A percentile compares a stretch with the other conserved stretches of the same genome.
Conservation (phyloP, 1,140 invertebrate genomes). For the Psix sp. region DNA sequence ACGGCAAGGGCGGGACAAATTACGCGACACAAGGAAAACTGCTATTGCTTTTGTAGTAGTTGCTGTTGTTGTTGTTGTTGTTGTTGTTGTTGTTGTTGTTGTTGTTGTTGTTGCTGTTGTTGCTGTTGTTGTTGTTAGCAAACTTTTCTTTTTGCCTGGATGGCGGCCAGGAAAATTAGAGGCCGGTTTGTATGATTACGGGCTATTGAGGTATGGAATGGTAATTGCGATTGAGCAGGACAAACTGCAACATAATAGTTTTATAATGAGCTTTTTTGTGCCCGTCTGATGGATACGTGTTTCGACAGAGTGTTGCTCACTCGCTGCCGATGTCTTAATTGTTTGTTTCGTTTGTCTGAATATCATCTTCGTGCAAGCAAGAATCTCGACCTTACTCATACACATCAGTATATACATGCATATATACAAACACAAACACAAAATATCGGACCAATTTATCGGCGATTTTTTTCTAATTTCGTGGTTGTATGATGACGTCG, state of each 20-base stretch:
- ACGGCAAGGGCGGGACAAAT: constrained; percentile 31
- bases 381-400: too few species aligned
- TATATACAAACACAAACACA: too few species aligned
- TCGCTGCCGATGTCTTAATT: constrained; percentile 31
- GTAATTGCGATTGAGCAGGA: constrained; percentile 50
- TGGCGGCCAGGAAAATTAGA: constrained; percentile 44
- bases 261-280: constrained; percentile 53
- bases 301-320: not conserved
- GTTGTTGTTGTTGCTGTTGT: too few species aligned
- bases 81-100: too few species aligned
- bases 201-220: constrained; percentile 49
- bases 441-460: too few species aligned
- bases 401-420: too few species aligned
- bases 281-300: constrained; percentile 1
- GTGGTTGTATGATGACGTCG: constrained; percentile 21
- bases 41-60: too few species aligned
- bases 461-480: not conserved
- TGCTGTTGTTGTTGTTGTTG: constrained; percentile 23
- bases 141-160: constrained; percentile 32
- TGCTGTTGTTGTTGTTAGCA: constrained; percentile 22
- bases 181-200: constrained; percentile 50
- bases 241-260: constrained; percentile 52
- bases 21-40: constrained; percentile 41
- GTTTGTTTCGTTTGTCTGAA: constrained; percentile 9
- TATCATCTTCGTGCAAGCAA: too few species aligned